These are phyloP conservation scores for Charanyca ferruginea DNA, from an alignment of 2,888 invertebrate genomes.

Conservation along the genomic window DNA sequence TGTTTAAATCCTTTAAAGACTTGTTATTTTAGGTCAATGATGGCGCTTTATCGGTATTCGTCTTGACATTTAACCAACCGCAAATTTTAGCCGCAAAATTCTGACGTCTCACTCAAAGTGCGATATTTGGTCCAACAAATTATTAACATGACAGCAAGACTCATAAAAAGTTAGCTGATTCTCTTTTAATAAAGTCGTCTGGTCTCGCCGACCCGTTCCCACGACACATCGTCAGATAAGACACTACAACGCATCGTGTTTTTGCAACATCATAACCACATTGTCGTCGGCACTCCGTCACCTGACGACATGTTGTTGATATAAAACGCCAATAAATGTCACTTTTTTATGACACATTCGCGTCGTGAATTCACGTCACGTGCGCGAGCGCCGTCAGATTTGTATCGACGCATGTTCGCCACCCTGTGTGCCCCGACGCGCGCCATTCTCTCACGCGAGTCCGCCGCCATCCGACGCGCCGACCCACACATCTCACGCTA, in stretches of 20 bases:
- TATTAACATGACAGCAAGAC: conserved; percentile 51
- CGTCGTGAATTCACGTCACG: conserved; percentile 86
- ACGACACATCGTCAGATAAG: conserved; percentile 83
- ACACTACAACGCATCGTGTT: conserved; percentile 77
- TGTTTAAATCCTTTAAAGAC: conserved; percentile 75
- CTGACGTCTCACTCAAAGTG: conserved; percentile 51
- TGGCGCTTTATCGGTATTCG: conserved; percentile 70
- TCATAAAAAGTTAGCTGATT: conserved; percentile 61
- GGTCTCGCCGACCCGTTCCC: conserved; percentile 76
- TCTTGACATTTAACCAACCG: conserved; percentile 64
- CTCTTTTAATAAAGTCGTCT: conserved; percentile 76
- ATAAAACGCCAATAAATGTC: conserved; percentile 91
- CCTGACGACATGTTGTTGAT: conserved; percentile 87
- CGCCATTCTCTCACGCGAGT: conserved; percentile 84
- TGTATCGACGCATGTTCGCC: conserved; percentile 84
- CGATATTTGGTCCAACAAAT: conserved; percentile 51
- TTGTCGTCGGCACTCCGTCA: conserved; percentile 82
- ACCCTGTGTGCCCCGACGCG: conserved; percentile 79
- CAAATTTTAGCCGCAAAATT: conserved; percentile 65
- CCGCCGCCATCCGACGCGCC: conserved; percentile 67
- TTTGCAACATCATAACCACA: conserved; percentile 87
- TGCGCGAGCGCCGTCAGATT: conserved; percentile 85
- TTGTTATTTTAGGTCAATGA: conserved; percentile 83
- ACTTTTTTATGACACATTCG: conserved; percentile 88
- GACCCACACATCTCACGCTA: conserved; percentile 72